These are phyloP conservation scores for Agrochola macilenta DNA, from an alignment of 2,888 invertebrate genomes.

Conservation along the genomic window DNA sequence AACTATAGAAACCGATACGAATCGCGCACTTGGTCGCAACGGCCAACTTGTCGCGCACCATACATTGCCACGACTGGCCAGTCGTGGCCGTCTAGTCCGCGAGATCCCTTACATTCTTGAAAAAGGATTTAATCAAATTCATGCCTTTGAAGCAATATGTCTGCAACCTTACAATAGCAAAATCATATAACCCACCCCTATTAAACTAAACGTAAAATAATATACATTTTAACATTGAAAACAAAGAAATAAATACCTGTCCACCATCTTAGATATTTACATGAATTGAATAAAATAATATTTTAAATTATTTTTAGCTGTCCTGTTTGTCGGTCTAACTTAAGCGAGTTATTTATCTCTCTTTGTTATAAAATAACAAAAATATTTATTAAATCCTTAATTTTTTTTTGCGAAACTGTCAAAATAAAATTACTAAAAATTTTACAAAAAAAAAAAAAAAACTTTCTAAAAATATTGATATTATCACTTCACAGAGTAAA, in stretches of 20 bases:
- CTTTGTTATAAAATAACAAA: not conserved
- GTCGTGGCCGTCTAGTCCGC: too few relatives aligned
- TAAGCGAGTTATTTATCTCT: not conserved
- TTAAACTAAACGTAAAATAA: slow-evolving; percentile 35
- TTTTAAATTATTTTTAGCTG: slow-evolving; percentile 1
- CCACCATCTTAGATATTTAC: slow-evolving; percentile 40
- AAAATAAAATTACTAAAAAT: too few relatives aligned
- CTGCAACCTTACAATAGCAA: not conserved
- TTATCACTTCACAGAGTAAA: not conserved
- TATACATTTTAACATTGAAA: slow-evolving; percentile 36
- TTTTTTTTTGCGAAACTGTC: not conserved
- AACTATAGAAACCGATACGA: too few relatives aligned
- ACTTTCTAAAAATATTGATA: not conserved
- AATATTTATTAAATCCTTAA: not conserved
- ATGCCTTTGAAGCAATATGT: not conserved
- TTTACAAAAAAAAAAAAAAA: not conserved
- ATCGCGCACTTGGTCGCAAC: too few relatives aligned
- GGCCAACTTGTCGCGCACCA: too few relatives aligned
- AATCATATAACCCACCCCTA: slow-evolving; percentile 40
- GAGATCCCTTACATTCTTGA: not conserved
- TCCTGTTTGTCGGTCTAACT: not conserved
- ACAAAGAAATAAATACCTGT: slow-evolving; percentile 47
- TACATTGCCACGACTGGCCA: too few relatives aligned
- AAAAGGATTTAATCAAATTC: not conserved
- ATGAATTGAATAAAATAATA: slow-evolving; percentile 10